phyloP scores from a whole-genome alignment of 30 jellyfish, hydroid and myxozoan genomes.

The Catostylus mosaicus region DNA sequence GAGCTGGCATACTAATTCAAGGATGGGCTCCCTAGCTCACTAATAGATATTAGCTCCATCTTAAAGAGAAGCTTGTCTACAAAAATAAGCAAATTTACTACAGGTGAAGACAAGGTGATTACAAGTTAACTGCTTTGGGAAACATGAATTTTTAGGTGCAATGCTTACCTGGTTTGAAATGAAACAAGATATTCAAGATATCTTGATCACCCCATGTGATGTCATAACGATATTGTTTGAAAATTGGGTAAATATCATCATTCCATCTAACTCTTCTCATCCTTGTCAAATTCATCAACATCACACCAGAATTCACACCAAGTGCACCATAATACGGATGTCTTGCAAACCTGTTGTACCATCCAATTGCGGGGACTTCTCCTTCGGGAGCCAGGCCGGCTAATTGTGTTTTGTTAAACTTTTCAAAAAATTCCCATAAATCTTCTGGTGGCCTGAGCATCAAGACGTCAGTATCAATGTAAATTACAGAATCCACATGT shows the following conservation, averaged over 20 bases:
- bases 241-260: constrained; percentile 58
- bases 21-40: too few relatives aligned
- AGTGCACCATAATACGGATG: constrained; percentile 78
- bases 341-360: constrained; percentile 81
- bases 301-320: constrained; percentile 92
- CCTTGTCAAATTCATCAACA: constrained; percentile 92
- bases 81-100: too few relatives aligned
- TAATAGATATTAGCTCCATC: too few relatives aligned
- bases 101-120: too few relatives aligned
- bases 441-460: constrained; percentile 87
- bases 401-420: constrained; percentile 63
- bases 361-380: constrained; percentile 76
- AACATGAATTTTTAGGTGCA: too few relatives aligned
- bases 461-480: constrained; percentile 91
- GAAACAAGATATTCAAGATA: constrained; percentile 78
- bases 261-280: constrained; percentile 79
- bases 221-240: constrained; percentile 46
- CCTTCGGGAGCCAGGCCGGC: constrained; percentile 90
- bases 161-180: constrained; percentile 71
- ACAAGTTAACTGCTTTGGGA: too few relatives aligned
- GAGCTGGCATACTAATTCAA: too few relatives aligned
- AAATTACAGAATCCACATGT: constrained; percentile 79
- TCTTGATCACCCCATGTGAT: constrained; percentile 95
- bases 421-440: constrained; percentile 67
- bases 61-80: too few relatives aligned